Percentiles rank a stretch among this genome's conserved stretches.
Evolutionary conservation across 2,113 vertebrate genomes (phyloP).

Genomic region (human): DNA sequence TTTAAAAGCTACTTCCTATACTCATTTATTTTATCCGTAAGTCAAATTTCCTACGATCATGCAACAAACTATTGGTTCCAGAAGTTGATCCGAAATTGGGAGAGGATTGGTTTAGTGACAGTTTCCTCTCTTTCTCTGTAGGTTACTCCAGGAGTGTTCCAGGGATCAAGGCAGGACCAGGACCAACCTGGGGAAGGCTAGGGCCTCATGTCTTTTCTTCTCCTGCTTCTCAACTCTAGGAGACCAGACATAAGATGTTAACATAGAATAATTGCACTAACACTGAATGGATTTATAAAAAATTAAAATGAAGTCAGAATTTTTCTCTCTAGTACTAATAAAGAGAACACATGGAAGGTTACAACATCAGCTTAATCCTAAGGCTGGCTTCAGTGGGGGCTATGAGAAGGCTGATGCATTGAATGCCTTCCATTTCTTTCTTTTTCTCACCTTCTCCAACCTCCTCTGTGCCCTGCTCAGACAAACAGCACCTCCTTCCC

Average conservation of each 20-base stretch:
- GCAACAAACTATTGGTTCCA: neutral
- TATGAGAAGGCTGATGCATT: neutral
- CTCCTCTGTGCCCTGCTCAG: neutral
- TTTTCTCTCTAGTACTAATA: neutral
- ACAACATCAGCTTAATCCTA: neutral
- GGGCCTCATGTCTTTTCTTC: neutral
- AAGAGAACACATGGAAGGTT: neutral
- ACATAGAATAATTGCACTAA: neutral
- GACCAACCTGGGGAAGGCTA: neutral
- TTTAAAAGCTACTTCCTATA: neutral
- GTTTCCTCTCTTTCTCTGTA: neutral
- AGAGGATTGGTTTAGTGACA: neutral
- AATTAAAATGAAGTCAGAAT: neutral
- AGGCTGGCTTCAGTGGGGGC: neutral
- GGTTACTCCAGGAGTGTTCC: neutral
- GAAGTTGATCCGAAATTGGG: neutral
- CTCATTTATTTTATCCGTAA: neutral
- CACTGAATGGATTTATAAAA: neutral
- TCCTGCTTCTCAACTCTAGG: neutral
- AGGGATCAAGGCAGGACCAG: neutral
- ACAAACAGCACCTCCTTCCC: neutral
- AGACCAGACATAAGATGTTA: neutral
- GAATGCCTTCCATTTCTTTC: neutral
- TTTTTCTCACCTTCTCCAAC: neutral
- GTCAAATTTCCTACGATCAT: neutral